Evolutionary conservation across 2,888 invertebrate genomes (phyloP).

Genomic region (Sericinus montela): DNA sequence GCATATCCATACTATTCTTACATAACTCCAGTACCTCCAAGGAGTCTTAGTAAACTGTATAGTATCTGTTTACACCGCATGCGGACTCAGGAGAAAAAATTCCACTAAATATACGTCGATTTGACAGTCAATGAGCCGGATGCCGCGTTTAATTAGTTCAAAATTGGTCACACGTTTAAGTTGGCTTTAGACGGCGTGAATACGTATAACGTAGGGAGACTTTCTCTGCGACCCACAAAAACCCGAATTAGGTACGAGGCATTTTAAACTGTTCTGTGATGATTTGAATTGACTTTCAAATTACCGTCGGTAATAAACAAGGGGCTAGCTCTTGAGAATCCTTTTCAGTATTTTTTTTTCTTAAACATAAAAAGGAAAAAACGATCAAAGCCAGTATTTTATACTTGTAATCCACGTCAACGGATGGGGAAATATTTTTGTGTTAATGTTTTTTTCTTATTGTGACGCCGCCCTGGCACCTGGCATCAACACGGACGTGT

Average conservation of each 20-base stretch:
- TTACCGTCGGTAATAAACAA: conserved; percentile 1
- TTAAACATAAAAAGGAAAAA: not conserved
- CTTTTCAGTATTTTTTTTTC: not conserved
- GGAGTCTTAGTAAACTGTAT: conserved; percentile 50
- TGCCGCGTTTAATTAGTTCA: conserved; percentile 65
- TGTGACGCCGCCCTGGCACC: too few relatives aligned
- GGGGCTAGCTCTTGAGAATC: not conserved
- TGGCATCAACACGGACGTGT: too few relatives aligned
- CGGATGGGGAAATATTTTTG: too few relatives aligned
- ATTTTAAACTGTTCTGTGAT: conserved; percentile 10
- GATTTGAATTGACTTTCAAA: conserved; percentile 13
- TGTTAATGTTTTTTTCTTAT: too few relatives aligned
- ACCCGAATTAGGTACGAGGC: conserved; percentile 15
- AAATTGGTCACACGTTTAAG: conserved; percentile 59
- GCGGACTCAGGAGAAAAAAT: conserved; percentile 26
- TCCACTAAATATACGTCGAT: conserved; percentile 43
- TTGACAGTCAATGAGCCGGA: conserved; percentile 73
- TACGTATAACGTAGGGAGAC: conserved; percentile 16
- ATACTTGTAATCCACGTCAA: too few relatives aligned
- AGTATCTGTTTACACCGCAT: conserved; percentile 48
- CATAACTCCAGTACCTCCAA: conserved; percentile 29
- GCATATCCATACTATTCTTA: conserved; percentile 29
- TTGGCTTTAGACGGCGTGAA: conserved; percentile 13
- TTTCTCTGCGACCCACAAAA: conserved; percentile 14
- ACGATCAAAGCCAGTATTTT: not conserved